Base-by-base conservation (phyloP, 2,113 vertebrate genomes). In the Microcebus griseorufus region DNA sequence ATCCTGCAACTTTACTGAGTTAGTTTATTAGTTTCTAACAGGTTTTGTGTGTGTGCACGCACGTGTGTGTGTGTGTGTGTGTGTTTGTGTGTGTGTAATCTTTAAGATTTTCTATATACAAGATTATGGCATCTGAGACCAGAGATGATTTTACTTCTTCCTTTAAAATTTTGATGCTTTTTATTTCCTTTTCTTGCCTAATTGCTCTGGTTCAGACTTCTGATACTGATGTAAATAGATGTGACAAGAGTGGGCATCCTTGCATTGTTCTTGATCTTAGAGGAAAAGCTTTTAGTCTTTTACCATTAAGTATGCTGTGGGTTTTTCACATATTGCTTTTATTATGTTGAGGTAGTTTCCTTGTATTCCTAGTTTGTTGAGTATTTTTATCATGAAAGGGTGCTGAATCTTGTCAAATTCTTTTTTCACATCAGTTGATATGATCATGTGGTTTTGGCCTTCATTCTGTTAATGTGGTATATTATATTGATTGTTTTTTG, bases 251-350 rank as follows among this genome's bases (percentile, higher is more conserved):
- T 34, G 23, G 10, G 25, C 29, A 79, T 79, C 48, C 10, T 90
- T 88, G 5, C 42, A 42, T 72, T 82, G 9, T 67, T 88, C 42
- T 39, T 93, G 55, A 83, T 80, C 83, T 73, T 91, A 95, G 32
- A 93, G 67, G 32, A 93, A 96, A 81, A 88, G 4, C n/a, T 88
- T 93, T 94, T 20, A 78, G 48, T 84, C 42, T 90, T 90, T 94
- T 32, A 39, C 16, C 42, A 76, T 55, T 37, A 37, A n/a, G 55
- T 84, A n/a, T n/a, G 20, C 81, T 76, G 45, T 69, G 18, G 42
- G 55, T 45, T 67, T 53, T 89, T 48, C 45, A 69, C 20, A 94
- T 55, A 22, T 55, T 39, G 17, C 45, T 13, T 94, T 78, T 84
- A 62, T 62, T 72, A 34, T 72, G 34, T 72, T 45, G 34, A 69